Conservation (phyloP, 2,113 vertebrate genomes). For the Cryptoleucopteryx plumbea region DNA sequence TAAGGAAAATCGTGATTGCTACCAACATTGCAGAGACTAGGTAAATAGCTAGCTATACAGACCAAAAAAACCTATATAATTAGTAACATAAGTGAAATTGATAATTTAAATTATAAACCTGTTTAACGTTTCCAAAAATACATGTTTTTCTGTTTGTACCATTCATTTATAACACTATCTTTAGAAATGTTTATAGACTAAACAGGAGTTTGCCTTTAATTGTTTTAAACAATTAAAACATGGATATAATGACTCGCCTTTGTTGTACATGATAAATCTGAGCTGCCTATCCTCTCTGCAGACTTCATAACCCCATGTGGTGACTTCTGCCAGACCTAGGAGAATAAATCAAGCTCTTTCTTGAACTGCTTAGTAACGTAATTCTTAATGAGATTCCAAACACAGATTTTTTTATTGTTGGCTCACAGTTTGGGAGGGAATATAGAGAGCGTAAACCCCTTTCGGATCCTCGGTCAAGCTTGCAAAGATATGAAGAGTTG, state of each 20-base stretch:
- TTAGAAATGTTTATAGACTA: neutral
- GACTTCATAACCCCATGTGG: neutral
- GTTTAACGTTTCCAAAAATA: neutral
- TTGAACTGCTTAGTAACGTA: neutral
- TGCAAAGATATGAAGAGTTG: neutral
- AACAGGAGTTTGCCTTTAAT: neutral
- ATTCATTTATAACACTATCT: neutral
- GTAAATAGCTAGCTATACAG: slow-evolving; percentile 61
- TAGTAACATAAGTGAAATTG: neutral
- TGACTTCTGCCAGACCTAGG: neutral
- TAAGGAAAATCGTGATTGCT: slow-evolving; percentile 97
- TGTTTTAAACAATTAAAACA: neutral
- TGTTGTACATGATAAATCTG: neutral
- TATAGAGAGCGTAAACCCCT: neutral
- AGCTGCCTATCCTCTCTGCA: neutral
- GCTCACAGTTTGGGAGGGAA: neutral
- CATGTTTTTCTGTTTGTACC: neutral
- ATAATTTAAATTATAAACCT: neutral
- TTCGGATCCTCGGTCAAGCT: neutral
- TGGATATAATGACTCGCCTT: neutral
- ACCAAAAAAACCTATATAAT: neutral
- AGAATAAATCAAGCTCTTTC: neutral
- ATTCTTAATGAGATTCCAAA: neutral
- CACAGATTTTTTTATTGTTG: neutral
- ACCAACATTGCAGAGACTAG: slow-evolving; percentile 99